Percentiles rank a stretch among this genome's conserved stretches.
phyloP scores from a whole-genome alignment of 23 tunicate species.

The Styela plicata region DNA sequence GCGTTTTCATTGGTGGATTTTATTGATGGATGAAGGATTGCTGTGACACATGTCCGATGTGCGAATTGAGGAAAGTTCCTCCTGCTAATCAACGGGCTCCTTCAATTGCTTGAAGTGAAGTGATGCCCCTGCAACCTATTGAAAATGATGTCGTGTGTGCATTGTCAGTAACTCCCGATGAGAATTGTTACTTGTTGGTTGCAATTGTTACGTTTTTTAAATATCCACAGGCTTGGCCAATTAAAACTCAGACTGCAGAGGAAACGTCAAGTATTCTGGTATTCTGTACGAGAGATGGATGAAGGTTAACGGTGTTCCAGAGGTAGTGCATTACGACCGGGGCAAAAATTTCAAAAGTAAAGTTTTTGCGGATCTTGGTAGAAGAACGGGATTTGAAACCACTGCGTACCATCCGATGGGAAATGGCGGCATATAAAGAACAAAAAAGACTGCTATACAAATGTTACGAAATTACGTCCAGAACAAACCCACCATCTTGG shows the following conservation, averaged over 20 bases:
- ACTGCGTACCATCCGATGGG: conserved; percentile 25
- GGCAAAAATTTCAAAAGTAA: conserved; percentile 21
- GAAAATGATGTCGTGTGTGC: conserved; percentile 18
- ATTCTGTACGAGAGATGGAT: neutral
- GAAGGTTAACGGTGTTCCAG: conserved; percentile 27
- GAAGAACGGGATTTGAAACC: neutral
- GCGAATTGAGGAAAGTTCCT: neutral
- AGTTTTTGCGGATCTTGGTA: neutral
- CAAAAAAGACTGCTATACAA: conserved; percentile 3
- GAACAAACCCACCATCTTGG: conserved; percentile 7
- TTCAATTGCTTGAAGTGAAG: neutral
- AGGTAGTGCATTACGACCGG: conserved; percentile 5
- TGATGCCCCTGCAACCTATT: neutral
- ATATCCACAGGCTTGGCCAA: conserved; percentile 37
- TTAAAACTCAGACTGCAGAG: conserved; percentile 12
- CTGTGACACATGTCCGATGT: neutral
- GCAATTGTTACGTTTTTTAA: neutral
- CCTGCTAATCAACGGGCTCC: neutral
- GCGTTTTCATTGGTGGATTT: neutral
- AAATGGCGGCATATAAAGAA: conserved; percentile 26
- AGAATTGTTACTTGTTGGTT: conserved; percentile 8
- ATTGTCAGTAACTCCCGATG: conserved; percentile 5
- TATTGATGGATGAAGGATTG: neutral
- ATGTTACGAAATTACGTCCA: conserved; percentile 37
- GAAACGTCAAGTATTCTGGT: conserved; percentile 17